These are phyloP conservation scores for Tubulanus polymorphus DNA, from an alignment of 2,888 invertebrate species.

Conservation along the genomic window DNA sequence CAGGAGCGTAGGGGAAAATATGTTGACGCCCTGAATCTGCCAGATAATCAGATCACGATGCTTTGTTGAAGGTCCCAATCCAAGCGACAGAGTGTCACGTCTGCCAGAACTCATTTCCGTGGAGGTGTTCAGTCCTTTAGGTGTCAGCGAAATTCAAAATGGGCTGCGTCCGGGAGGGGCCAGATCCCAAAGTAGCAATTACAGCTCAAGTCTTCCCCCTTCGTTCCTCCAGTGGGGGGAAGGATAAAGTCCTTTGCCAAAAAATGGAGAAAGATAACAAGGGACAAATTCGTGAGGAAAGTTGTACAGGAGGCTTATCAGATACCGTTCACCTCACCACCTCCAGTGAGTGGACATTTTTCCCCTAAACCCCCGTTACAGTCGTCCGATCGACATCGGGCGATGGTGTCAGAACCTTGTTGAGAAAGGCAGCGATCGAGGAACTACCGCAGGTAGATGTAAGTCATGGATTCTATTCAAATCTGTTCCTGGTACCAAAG, in stretches of 20 bases:
- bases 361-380: too few species aligned
- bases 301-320: neutral
- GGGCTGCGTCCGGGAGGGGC: neutral
- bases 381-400: neutral
- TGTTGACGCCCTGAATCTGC: neutral
- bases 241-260: neutral
- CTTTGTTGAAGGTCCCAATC: neutral
- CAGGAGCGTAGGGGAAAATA: neutral
- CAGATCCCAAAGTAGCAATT: neutral
- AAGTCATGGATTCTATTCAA: neutral
- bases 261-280: neutral
- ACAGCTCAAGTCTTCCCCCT: neutral
- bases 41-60: neutral
- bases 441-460: neutral
- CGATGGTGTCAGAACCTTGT: neutral
- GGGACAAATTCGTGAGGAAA: neutral
- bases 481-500: conserved; percentile 3
- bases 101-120: neutral
- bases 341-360: neutral
- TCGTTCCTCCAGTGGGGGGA: too few species aligned
- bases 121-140: conserved; percentile 1
- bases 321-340: neutral
- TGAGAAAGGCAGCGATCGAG: neutral
- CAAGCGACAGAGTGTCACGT: neutral
- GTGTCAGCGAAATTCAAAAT: neutral